Conservation (phyloP, 1,140 invertebrate species). For the Wasmannia auropunctata region DNA sequence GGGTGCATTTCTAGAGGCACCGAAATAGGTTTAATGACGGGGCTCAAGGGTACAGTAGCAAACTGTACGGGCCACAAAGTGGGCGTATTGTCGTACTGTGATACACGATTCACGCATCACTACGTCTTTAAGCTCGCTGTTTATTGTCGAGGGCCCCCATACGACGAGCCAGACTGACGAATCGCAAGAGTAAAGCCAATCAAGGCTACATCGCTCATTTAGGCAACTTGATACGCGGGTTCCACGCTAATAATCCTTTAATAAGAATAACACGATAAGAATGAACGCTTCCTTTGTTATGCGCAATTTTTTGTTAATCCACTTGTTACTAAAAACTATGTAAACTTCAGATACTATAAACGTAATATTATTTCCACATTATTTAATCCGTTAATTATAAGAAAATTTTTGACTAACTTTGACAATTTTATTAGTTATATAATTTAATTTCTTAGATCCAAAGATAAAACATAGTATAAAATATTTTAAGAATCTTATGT, state of each 20-base stretch:
- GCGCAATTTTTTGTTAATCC: neutral
- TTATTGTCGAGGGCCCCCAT: conserved; percentile 34
- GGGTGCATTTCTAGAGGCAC: conserved; percentile 48
- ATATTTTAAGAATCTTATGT: neutral
- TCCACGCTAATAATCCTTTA: conserved; percentile 37
- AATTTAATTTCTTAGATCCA: neutral
- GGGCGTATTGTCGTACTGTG: conserved; percentile 52
- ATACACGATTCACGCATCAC: conserved; percentile 50
- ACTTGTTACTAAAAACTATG: neutral
- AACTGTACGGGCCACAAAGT: conserved; percentile 48
- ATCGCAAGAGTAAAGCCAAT: conserved; percentile 41
- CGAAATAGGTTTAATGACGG: conserved; percentile 56
- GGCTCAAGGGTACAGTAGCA: conserved; percentile 33
- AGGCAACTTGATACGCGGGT: neutral
- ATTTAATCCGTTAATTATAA: neutral
- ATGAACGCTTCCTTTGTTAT: neutral
- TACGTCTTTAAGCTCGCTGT: conserved; percentile 25
- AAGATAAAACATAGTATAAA: neutral
- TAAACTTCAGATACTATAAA: neutral
- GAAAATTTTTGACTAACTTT: neutral
- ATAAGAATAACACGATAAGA: neutral
- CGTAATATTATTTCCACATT: neutral
- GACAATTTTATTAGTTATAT: neutral
- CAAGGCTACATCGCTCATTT: conserved; percentile 23
- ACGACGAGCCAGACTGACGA: neutral